A percentile compares a stretch with the other conserved stretches of the same genome.
Evolutionary conservation across 2,888 invertebrate species (phyloP).

Genomic region (Stenodera caucasica): DNA sequence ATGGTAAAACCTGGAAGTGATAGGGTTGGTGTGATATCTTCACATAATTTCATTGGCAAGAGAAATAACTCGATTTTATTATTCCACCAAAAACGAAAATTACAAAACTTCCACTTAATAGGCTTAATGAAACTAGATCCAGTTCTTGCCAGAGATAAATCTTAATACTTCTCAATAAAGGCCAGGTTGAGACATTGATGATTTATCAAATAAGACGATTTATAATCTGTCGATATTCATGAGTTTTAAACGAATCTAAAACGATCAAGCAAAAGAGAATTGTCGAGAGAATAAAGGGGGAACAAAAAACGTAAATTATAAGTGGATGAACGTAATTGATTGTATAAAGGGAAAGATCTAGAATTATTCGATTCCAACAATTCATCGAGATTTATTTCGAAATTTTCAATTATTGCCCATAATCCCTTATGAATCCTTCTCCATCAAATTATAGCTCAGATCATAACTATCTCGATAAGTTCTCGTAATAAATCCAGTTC

Average conservation of each 20-base stretch:
- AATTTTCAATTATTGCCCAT: too few relatives aligned
- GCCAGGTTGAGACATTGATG: slow-evolving; percentile 42
- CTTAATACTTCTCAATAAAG: slow-evolving; percentile 46
- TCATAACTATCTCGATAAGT: too few relatives aligned
- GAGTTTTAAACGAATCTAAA: slow-evolving; percentile 24
- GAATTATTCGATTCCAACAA: slow-evolving; percentile 44
- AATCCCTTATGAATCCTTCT: too few relatives aligned
- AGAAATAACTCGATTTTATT: neutral
- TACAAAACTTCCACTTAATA: neutral
- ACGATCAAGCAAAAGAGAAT: neutral
- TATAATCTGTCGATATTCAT: slow-evolving; percentile 48
- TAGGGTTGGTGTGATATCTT: slow-evolving; percentile 41
- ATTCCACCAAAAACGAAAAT: neutral
- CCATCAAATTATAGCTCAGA: neutral
- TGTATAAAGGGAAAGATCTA: slow-evolving; percentile 45
- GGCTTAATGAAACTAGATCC: slow-evolving; percentile 15
- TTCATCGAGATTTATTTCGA: slow-evolving; percentile 45
- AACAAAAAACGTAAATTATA: slow-evolving; percentile 40
- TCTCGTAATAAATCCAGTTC: too few relatives aligned
- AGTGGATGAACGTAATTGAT: slow-evolving; percentile 47
- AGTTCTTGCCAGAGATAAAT: slow-evolving; percentile 37
- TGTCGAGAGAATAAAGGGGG: slow-evolving; percentile 13
- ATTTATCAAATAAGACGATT: slow-evolving; percentile 49
- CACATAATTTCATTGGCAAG: slow-evolving; percentile 31
- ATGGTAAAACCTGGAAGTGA: slow-evolving; percentile 37